Conservation (phyloP, 2,888 invertebrate species). For the Incurvaria masculella region DNA sequence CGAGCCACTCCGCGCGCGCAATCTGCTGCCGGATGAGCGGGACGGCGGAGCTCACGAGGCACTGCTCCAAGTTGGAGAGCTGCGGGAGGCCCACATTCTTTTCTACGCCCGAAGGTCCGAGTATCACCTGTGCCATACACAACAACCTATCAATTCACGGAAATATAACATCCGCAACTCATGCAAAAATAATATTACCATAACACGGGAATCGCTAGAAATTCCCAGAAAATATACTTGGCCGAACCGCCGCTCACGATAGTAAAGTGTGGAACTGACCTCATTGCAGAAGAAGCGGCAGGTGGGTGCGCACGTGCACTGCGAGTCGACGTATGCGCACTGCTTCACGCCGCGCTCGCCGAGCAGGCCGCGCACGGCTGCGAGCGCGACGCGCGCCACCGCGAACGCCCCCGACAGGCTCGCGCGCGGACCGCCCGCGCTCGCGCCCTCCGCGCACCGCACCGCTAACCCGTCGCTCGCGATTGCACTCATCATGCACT, state of each 20-base stretch:
- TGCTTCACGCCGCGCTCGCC: constrained; percentile 31
- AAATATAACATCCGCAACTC: neutral
- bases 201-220: neutral
- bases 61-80: constrained; percentile 41
- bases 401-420: constrained; percentile 43
- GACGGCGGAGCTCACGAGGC: constrained; percentile 34
- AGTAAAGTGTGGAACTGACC: constrained; percentile 20
- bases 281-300: constrained; percentile 44
- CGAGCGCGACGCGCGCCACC: constrained; percentile 36
- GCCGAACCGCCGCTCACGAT: neutral
- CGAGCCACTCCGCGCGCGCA: constrained; percentile 41
- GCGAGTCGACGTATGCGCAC: constrained; percentile 39
- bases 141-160: neutral
- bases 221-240: neutral
- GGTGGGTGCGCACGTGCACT: constrained; percentile 36
- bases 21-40: constrained; percentile 40
- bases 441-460: constrained; percentile 29
- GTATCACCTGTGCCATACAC: constrained; percentile 25
- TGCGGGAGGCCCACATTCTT: constrained; percentile 41
- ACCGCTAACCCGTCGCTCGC: constrained; percentile 40
- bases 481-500: constrained; percentile 43
- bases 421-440: constrained; percentile 31
- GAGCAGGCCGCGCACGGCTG: constrained; percentile 38
- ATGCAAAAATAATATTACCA: neutral
- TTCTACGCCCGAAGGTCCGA: constrained; percentile 42